Conservation (phyloP, 2,797 vertebrate genomes). For the Molossus alvarezi region DNA sequence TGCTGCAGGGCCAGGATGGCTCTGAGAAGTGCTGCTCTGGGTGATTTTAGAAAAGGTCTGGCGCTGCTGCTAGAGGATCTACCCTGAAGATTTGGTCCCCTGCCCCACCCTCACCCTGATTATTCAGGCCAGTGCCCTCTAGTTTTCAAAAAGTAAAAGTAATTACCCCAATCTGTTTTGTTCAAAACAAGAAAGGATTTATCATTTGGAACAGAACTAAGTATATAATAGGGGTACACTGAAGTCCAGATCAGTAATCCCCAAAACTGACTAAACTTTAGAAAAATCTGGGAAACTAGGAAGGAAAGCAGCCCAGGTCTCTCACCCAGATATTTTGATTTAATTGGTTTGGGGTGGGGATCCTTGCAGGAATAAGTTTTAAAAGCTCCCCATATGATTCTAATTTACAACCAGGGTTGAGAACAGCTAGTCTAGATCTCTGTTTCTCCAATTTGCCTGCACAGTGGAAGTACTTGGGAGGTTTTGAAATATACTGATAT, state of each 20-base stretch:
- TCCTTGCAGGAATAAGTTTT: background rate
- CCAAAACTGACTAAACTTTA: background rate
- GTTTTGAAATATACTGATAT: background rate
- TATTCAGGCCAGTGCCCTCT: background rate
- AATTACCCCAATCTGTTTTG: background rate
- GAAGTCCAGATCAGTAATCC: background rate
- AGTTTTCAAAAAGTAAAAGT: constrained; percentile 45
- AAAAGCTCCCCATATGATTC: background rate
- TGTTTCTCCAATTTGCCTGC: background rate
- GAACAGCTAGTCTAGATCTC: background rate
- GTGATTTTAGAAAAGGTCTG: background rate
- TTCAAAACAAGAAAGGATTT: constrained; percentile 15
- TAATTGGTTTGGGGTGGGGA: background rate
- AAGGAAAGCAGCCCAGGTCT: background rate
- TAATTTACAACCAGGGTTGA: background rate
- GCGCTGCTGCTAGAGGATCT: background rate
- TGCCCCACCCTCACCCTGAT: background rate
- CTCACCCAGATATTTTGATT: constrained; percentile 28
- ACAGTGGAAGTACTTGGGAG: background rate
- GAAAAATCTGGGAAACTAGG: background rate
- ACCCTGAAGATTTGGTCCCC: background rate
- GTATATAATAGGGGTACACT: background rate
- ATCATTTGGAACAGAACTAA: background rate
- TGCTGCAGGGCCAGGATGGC: background rate
- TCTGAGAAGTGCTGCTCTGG: background rate